A percentile compares a stretch with the other conserved stretches of the same genome.
phyloP scores from a whole-genome alignment of 2,113 vertebrate species.

The Andinoacara biseriatus region DNA sequence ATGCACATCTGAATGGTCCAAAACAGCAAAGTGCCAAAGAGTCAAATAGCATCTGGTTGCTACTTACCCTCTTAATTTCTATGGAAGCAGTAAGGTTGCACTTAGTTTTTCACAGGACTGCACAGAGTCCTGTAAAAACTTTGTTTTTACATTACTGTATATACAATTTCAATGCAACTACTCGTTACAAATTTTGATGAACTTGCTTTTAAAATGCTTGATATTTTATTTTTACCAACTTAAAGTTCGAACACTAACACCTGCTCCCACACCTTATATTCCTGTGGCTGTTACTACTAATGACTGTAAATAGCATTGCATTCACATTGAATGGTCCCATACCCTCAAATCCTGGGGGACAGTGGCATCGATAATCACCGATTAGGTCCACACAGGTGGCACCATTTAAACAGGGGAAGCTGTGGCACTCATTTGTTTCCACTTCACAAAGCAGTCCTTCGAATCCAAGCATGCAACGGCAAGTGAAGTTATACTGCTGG shows the following conservation, averaged over 20 bases:
- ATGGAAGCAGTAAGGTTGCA: background rate
- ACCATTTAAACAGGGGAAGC: slow-evolving; percentile 78
- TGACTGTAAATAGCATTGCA: slow-evolving; percentile 31
- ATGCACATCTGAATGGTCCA: background rate
- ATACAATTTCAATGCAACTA: background rate
- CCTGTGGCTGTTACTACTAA: background rate
- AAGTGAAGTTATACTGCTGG: slow-evolving; percentile 80
- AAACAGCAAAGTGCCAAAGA: background rate
- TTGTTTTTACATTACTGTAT: background rate
- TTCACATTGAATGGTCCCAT: slow-evolving; percentile 64
- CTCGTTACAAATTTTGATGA: background rate
- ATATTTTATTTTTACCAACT: background rate
- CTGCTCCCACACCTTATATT: background rate
- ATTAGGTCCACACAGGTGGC: slow-evolving; percentile 79
- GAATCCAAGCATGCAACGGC: slow-evolving; percentile 77
- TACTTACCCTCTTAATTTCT: background rate
- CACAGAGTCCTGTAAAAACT: background rate
- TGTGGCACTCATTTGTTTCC: slow-evolving; percentile 82
- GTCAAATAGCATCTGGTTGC: background rate
- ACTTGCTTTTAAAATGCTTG: background rate
- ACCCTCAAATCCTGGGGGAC: slow-evolving; percentile 82
- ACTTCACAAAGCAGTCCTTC: slow-evolving; percentile 81
- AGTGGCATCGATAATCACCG: slow-evolving; percentile 77
- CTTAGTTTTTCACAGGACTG: background rate
- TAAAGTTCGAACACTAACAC: background rate